phyloP scores from a whole-genome alignment of 1,140 invertebrate genomes.

The Polypedilum pembai region DNA sequence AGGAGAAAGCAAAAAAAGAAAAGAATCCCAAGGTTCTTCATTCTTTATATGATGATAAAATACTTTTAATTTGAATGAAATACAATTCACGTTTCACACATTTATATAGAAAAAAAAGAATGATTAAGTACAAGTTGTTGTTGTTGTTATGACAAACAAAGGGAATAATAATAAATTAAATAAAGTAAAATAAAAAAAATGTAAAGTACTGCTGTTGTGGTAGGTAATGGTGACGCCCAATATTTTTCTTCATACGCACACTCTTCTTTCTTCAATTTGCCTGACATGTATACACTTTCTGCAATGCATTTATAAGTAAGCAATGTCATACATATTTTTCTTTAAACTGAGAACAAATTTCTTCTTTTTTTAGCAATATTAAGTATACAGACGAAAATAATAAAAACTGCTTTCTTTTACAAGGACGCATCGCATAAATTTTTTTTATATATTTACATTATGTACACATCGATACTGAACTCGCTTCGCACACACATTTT shows the following conservation, averaged over 20 bases:
- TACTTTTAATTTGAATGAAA: background rate
- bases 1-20: background rate
- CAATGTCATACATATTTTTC: too few species aligned
- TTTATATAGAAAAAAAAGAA: background rate
- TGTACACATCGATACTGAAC: background rate
- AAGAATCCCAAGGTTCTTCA: background rate
- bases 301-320: too few species aligned
- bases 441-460: background rate
- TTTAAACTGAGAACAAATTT: too few species aligned
- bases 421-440: constrained; percentile 8
- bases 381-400: too few species aligned
- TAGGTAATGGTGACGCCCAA: constrained; percentile 22
- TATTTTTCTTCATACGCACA: background rate
- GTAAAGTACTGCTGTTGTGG: background rate
- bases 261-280: background rate
- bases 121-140: constrained; percentile 12
- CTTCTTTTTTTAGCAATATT: too few species aligned
- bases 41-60: background rate
- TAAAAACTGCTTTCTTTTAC: background rate
- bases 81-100: background rate
- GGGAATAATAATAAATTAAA: constrained; percentile 21
- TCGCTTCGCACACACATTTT: constrained; percentile 1
- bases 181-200: background rate
- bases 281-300: background rate
- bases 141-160: constrained; percentile 24